A percentile compares a stretch with the other conserved stretches of the same genome.
Evolutionary conservation across 2,888 invertebrate species (phyloP).

Genomic region (Odontothrips loti): DNA sequence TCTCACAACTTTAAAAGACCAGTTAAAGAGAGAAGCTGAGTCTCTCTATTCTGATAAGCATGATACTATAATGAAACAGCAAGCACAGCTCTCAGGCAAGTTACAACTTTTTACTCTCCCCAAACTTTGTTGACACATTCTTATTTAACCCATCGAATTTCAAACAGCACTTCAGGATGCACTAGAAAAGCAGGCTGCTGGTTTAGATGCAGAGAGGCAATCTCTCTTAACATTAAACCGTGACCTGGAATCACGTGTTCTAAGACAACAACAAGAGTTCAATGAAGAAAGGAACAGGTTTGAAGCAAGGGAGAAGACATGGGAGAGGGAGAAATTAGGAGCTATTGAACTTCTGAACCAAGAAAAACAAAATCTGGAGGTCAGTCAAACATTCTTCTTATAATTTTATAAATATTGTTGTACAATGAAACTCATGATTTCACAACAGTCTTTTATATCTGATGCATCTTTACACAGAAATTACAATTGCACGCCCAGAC

Average conservation of each 20-base stretch:
- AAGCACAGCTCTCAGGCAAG: not conserved
- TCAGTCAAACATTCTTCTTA: not conserved
- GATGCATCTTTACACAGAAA: not conserved
- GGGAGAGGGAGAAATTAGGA: slow-evolving; percentile 7
- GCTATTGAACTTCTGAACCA: not conserved
- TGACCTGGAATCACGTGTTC: not conserved
- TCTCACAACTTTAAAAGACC: not conserved
- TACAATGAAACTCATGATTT: not conserved
- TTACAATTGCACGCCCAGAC: not conserved
- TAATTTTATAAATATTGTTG: too few species aligned
- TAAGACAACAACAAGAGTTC: not conserved
- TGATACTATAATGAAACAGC: not conserved
- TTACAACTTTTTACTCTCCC: not conserved
- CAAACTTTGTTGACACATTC: too few species aligned
- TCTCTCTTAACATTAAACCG: not conserved
- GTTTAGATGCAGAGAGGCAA: not conserved
- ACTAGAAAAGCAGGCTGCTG: slow-evolving; percentile 6
- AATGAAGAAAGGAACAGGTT: not conserved
- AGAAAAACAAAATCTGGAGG: not conserved
- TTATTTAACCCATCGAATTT: not conserved
- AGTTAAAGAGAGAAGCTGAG: not conserved
- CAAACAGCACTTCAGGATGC: not conserved
- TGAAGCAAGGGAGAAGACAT: slow-evolving; percentile 5
- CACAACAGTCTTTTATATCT: not conserved
- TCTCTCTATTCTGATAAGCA: not conserved